These are phyloP conservation scores for Trichosurus vulpecula DNA, from an alignment of 2,797 vertebrate genomes.

Conservation along the genomic window DNA sequence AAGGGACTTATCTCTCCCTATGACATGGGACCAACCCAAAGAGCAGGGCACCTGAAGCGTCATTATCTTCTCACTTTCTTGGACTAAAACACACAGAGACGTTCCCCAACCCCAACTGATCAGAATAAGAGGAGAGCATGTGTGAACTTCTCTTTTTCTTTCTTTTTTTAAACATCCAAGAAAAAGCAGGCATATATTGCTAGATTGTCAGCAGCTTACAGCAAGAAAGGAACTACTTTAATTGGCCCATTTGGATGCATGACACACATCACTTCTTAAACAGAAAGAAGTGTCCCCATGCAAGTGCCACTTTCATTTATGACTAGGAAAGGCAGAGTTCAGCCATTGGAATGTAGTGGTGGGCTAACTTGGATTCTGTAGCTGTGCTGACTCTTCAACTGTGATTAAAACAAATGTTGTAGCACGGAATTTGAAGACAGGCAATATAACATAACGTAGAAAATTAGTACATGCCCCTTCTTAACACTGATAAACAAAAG, in stretches of 20 bases:
- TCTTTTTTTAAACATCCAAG: not conserved
- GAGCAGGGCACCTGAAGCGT: conserved; percentile 50
- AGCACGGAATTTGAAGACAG: conserved; percentile 62
- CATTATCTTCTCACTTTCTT: conserved; percentile 44
- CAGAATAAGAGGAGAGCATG: conserved; percentile 54
- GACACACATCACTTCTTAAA: conserved; percentile 48
- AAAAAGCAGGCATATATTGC: conserved; percentile 14
- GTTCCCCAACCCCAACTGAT: conserved; percentile 19
- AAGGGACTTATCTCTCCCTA: conserved; percentile 63
- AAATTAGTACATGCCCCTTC: not conserved
- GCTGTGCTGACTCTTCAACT: conserved; percentile 54
- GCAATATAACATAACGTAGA: not conserved
- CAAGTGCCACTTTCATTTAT: conserved; percentile 46
- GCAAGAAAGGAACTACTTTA: conserved; percentile 69
- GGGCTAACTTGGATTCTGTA: conserved; percentile 36
- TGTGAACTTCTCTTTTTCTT: conserved; percentile 23
- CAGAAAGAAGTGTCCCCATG: conserved; percentile 45
- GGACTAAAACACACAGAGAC: conserved; percentile 50
- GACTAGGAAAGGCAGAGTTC: conserved; percentile 47
- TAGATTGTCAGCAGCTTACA: conserved; percentile 52
- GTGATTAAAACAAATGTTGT: conserved; percentile 68
- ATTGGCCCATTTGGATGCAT: conserved; percentile 65
- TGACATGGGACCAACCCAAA: conserved; percentile 51
- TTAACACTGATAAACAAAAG: not conserved
- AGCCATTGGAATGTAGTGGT: conserved; percentile 57